These are phyloP conservation scores for Aleiodes sp. DNA, from an alignment of 1,140 invertebrate species.

Conservation along the genomic window DNA sequence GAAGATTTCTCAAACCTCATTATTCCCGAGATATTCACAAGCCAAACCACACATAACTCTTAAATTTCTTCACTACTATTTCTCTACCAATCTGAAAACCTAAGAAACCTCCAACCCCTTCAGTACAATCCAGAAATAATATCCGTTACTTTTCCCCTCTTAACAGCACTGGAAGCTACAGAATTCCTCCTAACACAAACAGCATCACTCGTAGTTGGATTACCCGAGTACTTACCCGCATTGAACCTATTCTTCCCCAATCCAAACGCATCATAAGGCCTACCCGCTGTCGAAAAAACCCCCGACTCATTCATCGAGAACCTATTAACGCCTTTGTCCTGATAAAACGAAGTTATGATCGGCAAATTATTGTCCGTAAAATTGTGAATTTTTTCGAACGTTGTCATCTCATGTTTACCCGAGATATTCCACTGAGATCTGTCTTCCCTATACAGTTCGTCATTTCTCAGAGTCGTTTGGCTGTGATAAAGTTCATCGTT, in stretches of 20 bases:
- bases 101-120: slow-evolving; percentile 3
- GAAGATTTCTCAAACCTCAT: too few species aligned
- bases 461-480: slow-evolving; percentile 49
- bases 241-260: slow-evolving; percentile 59
- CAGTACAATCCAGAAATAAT: slow-evolving; percentile 60
- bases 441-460: slow-evolving; percentile 53
- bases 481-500: slow-evolving; percentile 36
- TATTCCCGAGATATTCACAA: too few species aligned
- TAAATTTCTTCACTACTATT: neutral
- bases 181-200: slow-evolving; percentile 48
- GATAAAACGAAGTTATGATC: slow-evolving; percentile 38
- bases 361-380: slow-evolving; percentile 18
- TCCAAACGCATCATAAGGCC: slow-evolving; percentile 58
- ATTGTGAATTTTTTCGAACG: slow-evolving; percentile 34
- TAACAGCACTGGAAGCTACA: slow-evolving; percentile 39
- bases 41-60: too few species aligned
- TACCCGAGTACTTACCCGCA: slow-evolving; percentile 61
- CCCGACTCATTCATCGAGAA: slow-evolving; percentile 48
- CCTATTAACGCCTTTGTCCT: slow-evolving; percentile 38
- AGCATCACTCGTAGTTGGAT: slow-evolving; percentile 40
- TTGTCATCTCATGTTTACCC: slow-evolving; percentile 21
- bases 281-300: slow-evolving; percentile 50
- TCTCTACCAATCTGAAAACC: neutral
- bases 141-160: slow-evolving; percentile 61
- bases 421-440: slow-evolving; percentile 39